Conservation (phyloP, 2,888 invertebrate genomes). For the Stratiomys singularior region DNA sequence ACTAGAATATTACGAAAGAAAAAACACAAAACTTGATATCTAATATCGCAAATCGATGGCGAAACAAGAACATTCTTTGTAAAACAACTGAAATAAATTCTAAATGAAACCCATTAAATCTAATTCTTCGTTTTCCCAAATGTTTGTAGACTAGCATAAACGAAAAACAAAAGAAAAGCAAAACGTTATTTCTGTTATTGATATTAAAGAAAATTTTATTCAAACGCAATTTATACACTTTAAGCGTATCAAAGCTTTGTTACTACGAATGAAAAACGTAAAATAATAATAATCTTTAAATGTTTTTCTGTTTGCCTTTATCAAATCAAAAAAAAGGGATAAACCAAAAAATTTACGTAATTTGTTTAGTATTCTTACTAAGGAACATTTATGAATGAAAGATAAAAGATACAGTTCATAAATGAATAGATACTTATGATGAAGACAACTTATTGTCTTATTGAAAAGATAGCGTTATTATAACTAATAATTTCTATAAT, state of each 20-base stretch:
- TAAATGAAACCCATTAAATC: not conserved
- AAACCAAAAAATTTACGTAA: not conserved
- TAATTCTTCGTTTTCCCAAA: not conserved
- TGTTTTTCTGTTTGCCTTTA: slow-evolving; percentile 10
- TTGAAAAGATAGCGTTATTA: slow-evolving; percentile 14
- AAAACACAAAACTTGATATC: not conserved
- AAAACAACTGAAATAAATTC: not conserved
- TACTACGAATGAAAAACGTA: not conserved
- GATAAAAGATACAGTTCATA: not conserved
- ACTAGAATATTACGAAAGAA: not conserved
- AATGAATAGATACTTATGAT: slow-evolving; percentile 17
- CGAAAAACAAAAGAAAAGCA: not conserved
- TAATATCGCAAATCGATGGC: not conserved
- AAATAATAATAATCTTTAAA: not conserved
- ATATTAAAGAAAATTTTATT: slow-evolving; percentile 11
- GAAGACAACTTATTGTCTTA: slow-evolving; percentile 8
- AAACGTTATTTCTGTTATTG: slow-evolving; percentile 6
- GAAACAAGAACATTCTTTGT: not conserved
- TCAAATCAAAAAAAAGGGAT: not conserved
- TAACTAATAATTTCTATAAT: slow-evolving; percentile 30
- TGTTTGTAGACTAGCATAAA: not conserved
- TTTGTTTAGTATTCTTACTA: not conserved
- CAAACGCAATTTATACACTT: not conserved
- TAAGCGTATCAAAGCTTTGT: slow-evolving; percentile 2
- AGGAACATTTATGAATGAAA: not conserved